Evolutionary conservation across 1,140 invertebrate species (phyloP), one percentile per base, ranked within the genome.

Genomic region (Trichonephila clavata): DNA sequence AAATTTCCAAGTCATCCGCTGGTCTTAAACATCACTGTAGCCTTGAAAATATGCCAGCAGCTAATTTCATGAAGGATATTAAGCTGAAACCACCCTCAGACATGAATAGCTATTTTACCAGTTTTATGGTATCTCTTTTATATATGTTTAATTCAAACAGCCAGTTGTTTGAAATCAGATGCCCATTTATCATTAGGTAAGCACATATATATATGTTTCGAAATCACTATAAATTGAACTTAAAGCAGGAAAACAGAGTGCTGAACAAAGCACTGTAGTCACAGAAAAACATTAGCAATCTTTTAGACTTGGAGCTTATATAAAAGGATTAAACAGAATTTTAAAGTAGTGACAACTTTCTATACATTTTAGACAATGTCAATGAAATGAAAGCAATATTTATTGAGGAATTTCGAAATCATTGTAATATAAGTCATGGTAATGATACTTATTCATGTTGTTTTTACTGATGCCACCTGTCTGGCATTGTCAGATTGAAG

Each of bases 181-280:
- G 99, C 21, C 97, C 98, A 90, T 99, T 99, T 95, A 99, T 99
- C 93, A 98, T 99, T 87, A 97, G 98, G 98, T 98, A 96, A 95
- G 24, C 81, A 50, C 60, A 81, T 39, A 61, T 81, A 39, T 39
- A 39, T 39, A 39, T 39, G 4, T 39, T 39, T 39, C 4, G 32
- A 39, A 39, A 39, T 39, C 4, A 3, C 32, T 39, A 3, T 39
- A 39, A 39, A 39, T 39, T 39, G 2, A 39, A 39, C 32, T 39
- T 39, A 39, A 39, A 39, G 32, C 32, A 1, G 32, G 32, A 39
- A 39, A 39, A 39, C 4, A 39, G 32, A 39, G 32, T 80, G 18
- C 27, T 80, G 24, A 14, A n/a, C n/a, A 8, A 21, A 65, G 0
- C 0, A 65, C 21, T 63, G 20, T 3, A 39, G 32, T 39, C 32